Conservation (phyloP, 2,888 invertebrate species). For the Leptogaster cylindrica region DNA sequence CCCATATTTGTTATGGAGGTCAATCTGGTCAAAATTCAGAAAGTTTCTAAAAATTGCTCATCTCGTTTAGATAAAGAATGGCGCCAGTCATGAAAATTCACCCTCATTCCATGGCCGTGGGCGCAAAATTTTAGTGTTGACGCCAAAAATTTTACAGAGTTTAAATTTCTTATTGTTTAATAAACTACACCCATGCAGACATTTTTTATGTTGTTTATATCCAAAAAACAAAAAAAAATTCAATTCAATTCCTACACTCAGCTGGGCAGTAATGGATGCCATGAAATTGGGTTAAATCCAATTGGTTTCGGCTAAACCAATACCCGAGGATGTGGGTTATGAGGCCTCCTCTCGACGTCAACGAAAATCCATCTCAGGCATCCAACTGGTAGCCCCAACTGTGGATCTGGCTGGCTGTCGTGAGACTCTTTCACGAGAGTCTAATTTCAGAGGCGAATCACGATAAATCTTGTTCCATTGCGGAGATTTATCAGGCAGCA, state of each 20-base stretch:
- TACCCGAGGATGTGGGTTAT: slow-evolving; percentile 28
- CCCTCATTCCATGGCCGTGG: too few relatives aligned
- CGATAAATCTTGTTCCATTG: slow-evolving; percentile 13
- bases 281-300: slow-evolving; percentile 14
- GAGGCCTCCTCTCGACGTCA: slow-evolving; percentile 20
- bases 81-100: too few relatives aligned
- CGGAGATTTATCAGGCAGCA: slow-evolving; percentile 10
- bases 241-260: too few relatives aligned
- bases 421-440: slow-evolving; percentile 25
- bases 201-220: background rate
- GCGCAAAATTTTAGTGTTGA: too few relatives aligned
- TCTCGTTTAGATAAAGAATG: too few relatives aligned
- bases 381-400: background rate
- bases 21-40: too few relatives aligned
- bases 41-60: too few relatives aligned
- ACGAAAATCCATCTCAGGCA: slow-evolving; percentile 17
- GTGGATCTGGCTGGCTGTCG: slow-evolving; percentile 8
- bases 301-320: slow-evolving; percentile 5
- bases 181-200: background rate
- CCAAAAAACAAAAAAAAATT: background rate
- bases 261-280: too few relatives aligned
- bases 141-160: background rate
- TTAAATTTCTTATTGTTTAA: background rate
- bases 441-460: slow-evolving; percentile 27
- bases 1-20: too few relatives aligned